A percentile compares a stretch with the other conserved stretches of the same genome.
Conservation (phyloP, 2,888 invertebrate species). For the Melieria picta region DNA sequence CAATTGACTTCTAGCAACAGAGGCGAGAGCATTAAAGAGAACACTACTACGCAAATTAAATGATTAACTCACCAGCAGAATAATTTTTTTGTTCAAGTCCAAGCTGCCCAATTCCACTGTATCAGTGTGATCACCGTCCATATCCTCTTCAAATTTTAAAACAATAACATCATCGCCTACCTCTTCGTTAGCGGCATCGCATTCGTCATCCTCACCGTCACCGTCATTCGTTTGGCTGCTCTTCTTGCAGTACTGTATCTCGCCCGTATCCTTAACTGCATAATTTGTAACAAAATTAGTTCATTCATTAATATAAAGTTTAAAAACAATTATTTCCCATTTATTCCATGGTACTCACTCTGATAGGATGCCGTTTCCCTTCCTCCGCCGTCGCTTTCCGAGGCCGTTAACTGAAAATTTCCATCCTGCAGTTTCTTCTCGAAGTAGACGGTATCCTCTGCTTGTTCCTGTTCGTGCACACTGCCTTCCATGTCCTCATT, state of each 20-base stretch:
- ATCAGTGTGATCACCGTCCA: slow-evolving; percentile 27
- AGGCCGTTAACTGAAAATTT: slow-evolving; percentile 37
- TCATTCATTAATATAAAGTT: too few species aligned
- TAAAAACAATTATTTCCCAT: neutral
- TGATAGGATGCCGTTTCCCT: slow-evolving; percentile 32
- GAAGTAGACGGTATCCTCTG: slow-evolving; percentile 19
- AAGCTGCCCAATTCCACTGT: slow-evolving; percentile 6
- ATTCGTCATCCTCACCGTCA: slow-evolving; percentile 21
- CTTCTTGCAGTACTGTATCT: slow-evolving; percentile 55
- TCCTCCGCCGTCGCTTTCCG: slow-evolving; percentile 29
- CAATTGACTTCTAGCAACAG: neutral
- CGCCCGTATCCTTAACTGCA: slow-evolving; percentile 57
- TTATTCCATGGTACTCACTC: slow-evolving; percentile 27
- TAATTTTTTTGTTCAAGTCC: slow-evolving; percentile 65
- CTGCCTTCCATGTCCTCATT: slow-evolving; percentile 7
- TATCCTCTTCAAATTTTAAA: slow-evolving; percentile 46
- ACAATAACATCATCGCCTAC: slow-evolving; percentile 50
- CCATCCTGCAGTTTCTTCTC: slow-evolving; percentile 16
- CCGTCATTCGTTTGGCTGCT: slow-evolving; percentile 17
- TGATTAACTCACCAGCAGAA: slow-evolving; percentile 60
- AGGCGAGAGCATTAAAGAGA: neutral
- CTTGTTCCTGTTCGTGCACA: slow-evolving; percentile 17
- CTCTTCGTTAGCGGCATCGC: slow-evolving; percentile 44
- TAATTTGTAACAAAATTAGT: too few species aligned
- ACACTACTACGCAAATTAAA: neutral